Evolutionary conservation across 2,888 invertebrate genomes (phyloP).

Genomic region (Nowickia ferox): DNA sequence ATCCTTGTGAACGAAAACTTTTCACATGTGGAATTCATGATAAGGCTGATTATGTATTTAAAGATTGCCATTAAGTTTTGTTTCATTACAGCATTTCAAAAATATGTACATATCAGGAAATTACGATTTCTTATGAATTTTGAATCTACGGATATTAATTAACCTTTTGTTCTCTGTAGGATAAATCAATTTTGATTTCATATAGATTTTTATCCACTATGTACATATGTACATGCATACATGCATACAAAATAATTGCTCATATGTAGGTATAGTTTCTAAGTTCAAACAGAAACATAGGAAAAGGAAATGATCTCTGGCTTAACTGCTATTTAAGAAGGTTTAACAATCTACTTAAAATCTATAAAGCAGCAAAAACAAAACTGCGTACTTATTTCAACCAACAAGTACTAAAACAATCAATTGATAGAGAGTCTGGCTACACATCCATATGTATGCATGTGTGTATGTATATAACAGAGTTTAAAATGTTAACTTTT

Average conservation of each 20-base stretch:
- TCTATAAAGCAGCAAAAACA: slow-evolving; percentile 36
- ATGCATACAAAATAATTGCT: background rate
- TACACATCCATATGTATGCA: background rate
- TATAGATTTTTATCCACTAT: background rate
- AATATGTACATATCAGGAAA: too few relatives aligned
- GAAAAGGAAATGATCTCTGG: background rate
- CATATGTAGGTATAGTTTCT: background rate
- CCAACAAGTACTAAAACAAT: background rate
- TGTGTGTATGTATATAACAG: background rate
- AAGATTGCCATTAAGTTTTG: too few relatives aligned
- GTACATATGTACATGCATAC: too few relatives aligned
- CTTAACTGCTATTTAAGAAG: slow-evolving; percentile 42
- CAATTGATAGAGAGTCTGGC: slow-evolving; percentile 19
- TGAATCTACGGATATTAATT: too few relatives aligned
- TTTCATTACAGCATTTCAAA: too few relatives aligned
- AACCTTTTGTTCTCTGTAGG: too few relatives aligned
- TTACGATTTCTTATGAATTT: too few relatives aligned
- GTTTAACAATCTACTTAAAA: slow-evolving; percentile 51
- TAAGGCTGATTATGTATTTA: too few relatives aligned
- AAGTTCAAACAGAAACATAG: background rate
- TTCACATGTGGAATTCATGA: too few relatives aligned
- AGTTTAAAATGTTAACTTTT: slow-evolving; percentile 4
- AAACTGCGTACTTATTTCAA: background rate
- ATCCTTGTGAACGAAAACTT: too few relatives aligned
- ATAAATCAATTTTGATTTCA: too few relatives aligned